phyloP scores from a whole-genome alignment of 2,113 vertebrate species.

The Sciurus niger region DNA sequence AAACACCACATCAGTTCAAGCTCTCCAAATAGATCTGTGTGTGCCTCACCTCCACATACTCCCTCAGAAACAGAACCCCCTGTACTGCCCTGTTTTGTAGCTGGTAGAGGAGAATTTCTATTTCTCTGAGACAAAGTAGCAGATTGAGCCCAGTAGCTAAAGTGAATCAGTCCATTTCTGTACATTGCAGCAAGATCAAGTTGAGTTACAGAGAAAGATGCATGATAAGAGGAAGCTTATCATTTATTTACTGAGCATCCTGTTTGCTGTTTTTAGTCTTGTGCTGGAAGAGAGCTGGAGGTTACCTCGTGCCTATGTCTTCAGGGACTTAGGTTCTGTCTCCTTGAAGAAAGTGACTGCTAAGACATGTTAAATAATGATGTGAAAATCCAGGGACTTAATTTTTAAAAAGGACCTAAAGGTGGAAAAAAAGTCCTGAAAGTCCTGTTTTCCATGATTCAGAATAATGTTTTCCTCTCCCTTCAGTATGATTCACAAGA shows the following conservation, averaged over 20 bases:
- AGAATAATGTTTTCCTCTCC: constrained; percentile 38
- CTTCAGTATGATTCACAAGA: not conserved
- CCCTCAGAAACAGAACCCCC: not conserved
- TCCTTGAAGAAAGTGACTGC: constrained; percentile 66
- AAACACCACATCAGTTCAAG: not conserved
- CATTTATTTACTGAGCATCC: constrained; percentile 79
- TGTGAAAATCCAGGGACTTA: constrained; percentile 60
- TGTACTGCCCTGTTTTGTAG: not conserved
- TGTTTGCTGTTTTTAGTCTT: constrained; percentile 61
- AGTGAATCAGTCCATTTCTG: constrained; percentile 30
- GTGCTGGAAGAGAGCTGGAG: constrained; percentile 63
- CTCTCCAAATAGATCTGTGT: not conserved
- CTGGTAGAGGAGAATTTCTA: not conserved
- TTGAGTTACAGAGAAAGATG: constrained; percentile 55
- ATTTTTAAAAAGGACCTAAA: constrained; percentile 55
- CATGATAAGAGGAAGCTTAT: constrained; percentile 72
- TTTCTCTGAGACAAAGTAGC: constrained; percentile 34
- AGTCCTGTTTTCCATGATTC: not conserved
- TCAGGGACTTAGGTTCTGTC: constrained; percentile 60
- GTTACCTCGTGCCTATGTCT: constrained; percentile 51
- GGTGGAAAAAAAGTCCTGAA: not conserved
- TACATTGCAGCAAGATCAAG: constrained; percentile 66
- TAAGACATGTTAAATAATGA: constrained; percentile 54
- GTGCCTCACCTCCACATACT: no score
- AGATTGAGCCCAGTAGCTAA: constrained; percentile 2